These are phyloP conservation scores for Ceratitis capitata DNA, from an alignment of 1,140 invertebrate species.

Conservation along the genomic window DNA sequence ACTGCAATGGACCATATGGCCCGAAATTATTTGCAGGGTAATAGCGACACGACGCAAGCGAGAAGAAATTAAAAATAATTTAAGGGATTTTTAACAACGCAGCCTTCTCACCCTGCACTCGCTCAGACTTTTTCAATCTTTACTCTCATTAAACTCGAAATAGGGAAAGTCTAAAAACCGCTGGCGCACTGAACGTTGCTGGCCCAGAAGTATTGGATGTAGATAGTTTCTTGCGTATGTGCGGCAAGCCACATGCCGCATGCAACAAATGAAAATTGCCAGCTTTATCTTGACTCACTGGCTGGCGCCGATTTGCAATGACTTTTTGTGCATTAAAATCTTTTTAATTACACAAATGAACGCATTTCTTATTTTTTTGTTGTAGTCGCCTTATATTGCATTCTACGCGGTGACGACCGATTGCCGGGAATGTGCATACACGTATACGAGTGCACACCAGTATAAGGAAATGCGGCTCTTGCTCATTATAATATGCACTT, in stretches of 20 bases:
- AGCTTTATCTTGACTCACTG: background rate
- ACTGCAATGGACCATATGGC: too few relatives aligned
- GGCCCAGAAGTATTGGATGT: background rate
- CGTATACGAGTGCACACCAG: too few relatives aligned
- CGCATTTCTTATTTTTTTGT: background rate
- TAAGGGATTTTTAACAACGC: background rate
- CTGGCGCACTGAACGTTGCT: background rate
- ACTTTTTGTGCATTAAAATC: conserved; percentile 26
- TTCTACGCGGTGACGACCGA: background rate
- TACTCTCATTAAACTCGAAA: conserved; percentile 1
- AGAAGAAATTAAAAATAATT: conserved; percentile 24
- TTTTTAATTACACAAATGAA: conserved; percentile 25
- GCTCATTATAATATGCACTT: background rate
- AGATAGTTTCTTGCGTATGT: background rate
- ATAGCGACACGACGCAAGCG: background rate
- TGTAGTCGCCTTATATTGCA: background rate
- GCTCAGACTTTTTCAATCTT: background rate
- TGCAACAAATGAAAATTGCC: conserved; percentile 26
- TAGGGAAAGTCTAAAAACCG: background rate
- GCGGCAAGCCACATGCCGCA: background rate
- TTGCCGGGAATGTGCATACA: too few relatives aligned
- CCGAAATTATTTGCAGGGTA: too few relatives aligned
- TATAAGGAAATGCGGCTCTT: background rate
- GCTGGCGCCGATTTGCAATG: conserved; percentile 8
- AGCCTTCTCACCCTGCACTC: background rate